A percentile compares a stretch with the other conserved stretches of the same genome.
Conservation (phyloP, 2,888 invertebrate genomes). For the Ophraella communa region DNA sequence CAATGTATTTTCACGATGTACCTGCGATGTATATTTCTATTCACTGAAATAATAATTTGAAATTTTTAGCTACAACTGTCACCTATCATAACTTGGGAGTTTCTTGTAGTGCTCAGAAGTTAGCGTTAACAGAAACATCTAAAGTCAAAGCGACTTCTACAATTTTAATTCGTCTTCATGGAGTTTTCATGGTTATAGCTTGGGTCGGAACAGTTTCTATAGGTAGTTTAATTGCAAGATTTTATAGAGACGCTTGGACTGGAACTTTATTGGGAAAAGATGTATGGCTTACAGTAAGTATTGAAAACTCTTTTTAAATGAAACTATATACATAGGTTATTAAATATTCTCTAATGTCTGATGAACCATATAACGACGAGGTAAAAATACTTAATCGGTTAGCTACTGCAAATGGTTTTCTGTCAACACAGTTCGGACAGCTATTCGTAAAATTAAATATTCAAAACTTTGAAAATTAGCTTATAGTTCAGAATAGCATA, state of each 20-base stretch:
- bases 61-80: background rate
- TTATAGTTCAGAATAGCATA: too few species aligned
- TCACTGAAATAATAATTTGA: slow-evolving; percentile 56
- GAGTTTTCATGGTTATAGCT: slow-evolving; percentile 84
- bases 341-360: too few species aligned
- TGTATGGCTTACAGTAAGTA: slow-evolving; percentile 90
- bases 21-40: too few species aligned
- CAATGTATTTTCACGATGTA: too few species aligned
- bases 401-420: too few species aligned
- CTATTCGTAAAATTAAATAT: too few species aligned
- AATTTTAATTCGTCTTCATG: slow-evolving; percentile 78
- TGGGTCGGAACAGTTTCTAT: slow-evolving; percentile 89
- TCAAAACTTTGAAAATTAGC: too few species aligned
- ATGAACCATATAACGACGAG: too few species aligned
- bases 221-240: slow-evolving; percentile 85
- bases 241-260: slow-evolving; percentile 90
- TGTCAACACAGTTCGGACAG: too few species aligned
- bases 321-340: too few species aligned
- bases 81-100: slow-evolving; percentile 69
- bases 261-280: slow-evolving; percentile 85
- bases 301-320: too few species aligned
- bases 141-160: slow-evolving; percentile 70
- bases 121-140: slow-evolving; percentile 71
- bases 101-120: slow-evolving; percentile 66
- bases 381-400: too few species aligned